Conservation (phyloP, 2,113 vertebrate genomes). For the Mohoua ochrocephala region DNA sequence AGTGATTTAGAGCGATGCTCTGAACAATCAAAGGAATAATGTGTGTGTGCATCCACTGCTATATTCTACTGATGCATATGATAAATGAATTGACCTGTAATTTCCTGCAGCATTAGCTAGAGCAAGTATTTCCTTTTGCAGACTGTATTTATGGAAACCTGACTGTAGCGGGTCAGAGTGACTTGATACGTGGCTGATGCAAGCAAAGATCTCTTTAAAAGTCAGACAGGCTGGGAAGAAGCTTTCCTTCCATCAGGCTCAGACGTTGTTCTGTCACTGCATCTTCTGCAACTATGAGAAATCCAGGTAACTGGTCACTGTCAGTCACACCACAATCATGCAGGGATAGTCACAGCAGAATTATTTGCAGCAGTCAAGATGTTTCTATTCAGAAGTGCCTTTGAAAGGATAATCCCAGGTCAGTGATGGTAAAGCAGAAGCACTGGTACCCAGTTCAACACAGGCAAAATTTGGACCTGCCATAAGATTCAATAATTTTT, state of each 20-base stretch:
- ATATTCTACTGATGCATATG: background rate
- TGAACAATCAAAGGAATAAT: slow-evolving; percentile 13
- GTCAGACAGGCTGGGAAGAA: background rate
- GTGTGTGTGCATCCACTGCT: background rate
- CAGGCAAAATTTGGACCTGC: background rate
- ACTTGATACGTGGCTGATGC: background rate
- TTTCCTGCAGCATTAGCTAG: background rate
- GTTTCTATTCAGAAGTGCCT: background rate
- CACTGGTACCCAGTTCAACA: background rate
- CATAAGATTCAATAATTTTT: background rate
- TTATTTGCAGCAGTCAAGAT: background rate
- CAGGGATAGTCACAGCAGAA: background rate
- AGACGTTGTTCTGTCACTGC: background rate
- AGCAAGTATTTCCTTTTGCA: slow-evolving; percentile 37
- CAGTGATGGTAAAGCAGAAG: background rate
- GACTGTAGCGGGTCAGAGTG: slow-evolving; percentile 15
- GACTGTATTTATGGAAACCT: slow-evolving; percentile 17
- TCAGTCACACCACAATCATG: background rate
- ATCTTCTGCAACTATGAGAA: background rate
- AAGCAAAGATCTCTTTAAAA: background rate
- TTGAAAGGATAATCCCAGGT: background rate
- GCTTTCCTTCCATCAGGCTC: background rate
- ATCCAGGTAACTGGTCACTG: background rate
- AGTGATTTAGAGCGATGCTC: slow-evolving; percentile 1
- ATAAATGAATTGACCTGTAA: slow-evolving; percentile 20